Evolutionary conservation across 2,797 vertebrate species (phyloP).

Genomic region (Bradypodion ventrale): DNA sequence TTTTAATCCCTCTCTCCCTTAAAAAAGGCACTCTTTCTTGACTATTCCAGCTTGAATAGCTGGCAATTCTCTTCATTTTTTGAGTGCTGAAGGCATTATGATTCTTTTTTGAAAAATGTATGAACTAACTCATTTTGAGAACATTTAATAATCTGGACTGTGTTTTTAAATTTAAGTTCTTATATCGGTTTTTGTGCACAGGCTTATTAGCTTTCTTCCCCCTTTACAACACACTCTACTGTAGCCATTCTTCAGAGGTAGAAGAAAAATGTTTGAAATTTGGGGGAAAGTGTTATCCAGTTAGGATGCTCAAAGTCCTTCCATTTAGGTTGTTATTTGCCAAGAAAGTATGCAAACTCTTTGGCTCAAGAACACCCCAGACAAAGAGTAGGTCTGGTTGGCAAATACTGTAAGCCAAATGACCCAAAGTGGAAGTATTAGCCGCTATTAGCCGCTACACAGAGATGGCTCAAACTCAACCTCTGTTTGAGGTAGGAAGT

Average conservation of each 20-base stretch:
- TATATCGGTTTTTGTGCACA: not conserved
- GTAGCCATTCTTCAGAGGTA: not conserved
- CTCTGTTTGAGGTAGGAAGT: too few species aligned
- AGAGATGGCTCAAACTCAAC: too few species aligned
- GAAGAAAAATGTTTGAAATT: not conserved
- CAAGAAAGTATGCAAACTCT: not conserved
- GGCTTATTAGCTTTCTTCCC: not conserved
- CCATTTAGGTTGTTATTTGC: not conserved
- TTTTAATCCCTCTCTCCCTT: not conserved
- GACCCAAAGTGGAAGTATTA: too few species aligned
- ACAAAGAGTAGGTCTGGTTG: not conserved
- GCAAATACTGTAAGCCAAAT: not conserved
- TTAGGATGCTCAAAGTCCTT: too few species aligned
- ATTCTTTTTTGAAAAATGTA: not conserved
- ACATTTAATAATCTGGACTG: too few species aligned
- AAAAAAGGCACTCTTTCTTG: constrained; percentile 10
- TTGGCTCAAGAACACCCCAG: not conserved
- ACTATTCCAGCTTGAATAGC: not conserved
- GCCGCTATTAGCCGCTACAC: too few species aligned
- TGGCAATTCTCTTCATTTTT: constrained; percentile 11
- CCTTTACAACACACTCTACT: not conserved
- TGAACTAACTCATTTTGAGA: too few species aligned
- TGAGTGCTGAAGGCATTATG: not conserved
- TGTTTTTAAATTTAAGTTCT: too few species aligned
- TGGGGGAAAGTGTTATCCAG: not conserved